Conservation (phyloP, 2,888 invertebrate genomes). For the Lasioglossum morio region DNA sequence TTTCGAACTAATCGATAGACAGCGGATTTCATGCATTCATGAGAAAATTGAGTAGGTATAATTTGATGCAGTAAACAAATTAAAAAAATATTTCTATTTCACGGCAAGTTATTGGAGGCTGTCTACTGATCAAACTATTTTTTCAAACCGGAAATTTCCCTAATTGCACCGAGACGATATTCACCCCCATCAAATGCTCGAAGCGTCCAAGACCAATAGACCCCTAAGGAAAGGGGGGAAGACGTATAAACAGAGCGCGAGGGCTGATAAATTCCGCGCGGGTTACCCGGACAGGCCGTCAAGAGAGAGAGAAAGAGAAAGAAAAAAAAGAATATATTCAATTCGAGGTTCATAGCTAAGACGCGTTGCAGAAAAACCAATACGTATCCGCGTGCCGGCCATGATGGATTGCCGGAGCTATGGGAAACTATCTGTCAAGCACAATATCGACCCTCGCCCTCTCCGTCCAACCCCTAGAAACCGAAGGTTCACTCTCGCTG, state of each 20-base stretch:
- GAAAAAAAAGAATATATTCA: conserved; percentile 74
- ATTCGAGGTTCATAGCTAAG: conserved; percentile 79
- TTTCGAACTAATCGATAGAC: background rate
- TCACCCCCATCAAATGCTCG: background rate
- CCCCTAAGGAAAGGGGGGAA: background rate
- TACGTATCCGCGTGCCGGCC: conserved; percentile 83
- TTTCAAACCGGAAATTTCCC: background rate
- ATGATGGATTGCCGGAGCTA: conserved; percentile 84
- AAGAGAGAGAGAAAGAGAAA: background rate
- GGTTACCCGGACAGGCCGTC: conserved; percentile 42
- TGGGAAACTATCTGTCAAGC: conserved; percentile 85
- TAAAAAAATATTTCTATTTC: no score
- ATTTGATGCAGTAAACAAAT: no score
- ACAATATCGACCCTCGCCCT: conserved; percentile 84
- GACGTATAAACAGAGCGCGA: conserved; percentile 30
- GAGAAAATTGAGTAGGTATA: no score
- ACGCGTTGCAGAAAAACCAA: conserved; percentile 82
- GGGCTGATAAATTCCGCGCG: conserved; percentile 66
- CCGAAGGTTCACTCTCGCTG: conserved; percentile 73
- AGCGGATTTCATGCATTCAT: no score
- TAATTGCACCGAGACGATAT: background rate
- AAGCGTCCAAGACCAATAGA: background rate
- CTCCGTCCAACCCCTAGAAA: conserved; percentile 80
- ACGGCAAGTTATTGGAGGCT: no score
- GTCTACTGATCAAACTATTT: background rate